A percentile compares a stretch with the other conserved stretches of the same genome.
phyloP scores from a whole-genome alignment of 2,113 vertebrate genomes.

The Struthidea cinerea region DNA sequence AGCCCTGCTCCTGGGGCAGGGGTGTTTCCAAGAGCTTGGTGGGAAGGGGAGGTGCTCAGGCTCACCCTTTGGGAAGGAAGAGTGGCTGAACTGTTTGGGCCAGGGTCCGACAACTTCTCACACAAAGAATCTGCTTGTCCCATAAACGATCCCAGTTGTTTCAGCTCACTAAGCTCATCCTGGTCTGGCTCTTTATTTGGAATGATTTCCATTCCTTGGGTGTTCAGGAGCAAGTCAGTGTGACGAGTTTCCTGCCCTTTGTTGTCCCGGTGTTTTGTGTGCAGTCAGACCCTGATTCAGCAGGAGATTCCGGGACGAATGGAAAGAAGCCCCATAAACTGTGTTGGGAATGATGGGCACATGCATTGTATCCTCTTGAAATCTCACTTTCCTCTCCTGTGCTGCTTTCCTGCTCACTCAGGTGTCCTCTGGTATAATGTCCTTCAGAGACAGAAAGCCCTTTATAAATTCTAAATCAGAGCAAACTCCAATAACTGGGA shows the following conservation, averaged over 20 bases:
- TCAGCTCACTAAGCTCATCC: background rate
- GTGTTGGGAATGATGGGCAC: background rate
- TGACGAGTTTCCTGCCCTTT: constrained; percentile 1
- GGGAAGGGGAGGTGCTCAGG: background rate
- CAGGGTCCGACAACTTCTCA: background rate
- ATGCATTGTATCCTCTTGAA: background rate
- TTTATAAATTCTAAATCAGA: background rate
- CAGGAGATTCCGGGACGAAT: background rate
- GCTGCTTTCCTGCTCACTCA: background rate
- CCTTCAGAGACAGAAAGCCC: background rate
- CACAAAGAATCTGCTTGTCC: background rate
- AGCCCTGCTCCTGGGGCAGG: background rate
- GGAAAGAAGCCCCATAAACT: background rate
- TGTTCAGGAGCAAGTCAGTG: background rate
- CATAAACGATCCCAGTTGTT: background rate
- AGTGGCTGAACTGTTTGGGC: background rate
- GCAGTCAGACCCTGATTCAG: background rate
- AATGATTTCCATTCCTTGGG: background rate
- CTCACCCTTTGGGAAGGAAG: background rate
- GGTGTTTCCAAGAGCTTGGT: background rate
- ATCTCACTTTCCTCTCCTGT: background rate
- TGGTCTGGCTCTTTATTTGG: background rate
- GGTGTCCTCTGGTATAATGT: background rate
- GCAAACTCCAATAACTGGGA: background rate
- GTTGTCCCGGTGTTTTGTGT: background rate